Evolutionary conservation across 37 sponge, comb jelly and placozoan genomes (phyloP).

Genomic region (Corticium candelabrum): DNA sequence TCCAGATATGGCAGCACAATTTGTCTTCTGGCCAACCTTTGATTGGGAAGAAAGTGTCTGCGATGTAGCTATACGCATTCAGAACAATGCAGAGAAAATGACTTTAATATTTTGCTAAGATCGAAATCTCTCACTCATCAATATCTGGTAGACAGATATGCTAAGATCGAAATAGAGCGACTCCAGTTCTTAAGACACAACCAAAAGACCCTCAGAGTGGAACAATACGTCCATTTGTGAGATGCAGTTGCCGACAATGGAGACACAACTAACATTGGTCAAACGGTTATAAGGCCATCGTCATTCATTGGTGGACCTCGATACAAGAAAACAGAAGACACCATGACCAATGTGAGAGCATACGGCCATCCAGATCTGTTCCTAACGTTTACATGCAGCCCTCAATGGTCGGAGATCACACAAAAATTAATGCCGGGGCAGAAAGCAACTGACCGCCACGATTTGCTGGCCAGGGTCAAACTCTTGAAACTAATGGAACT

Average conservation of each 20-base stretch:
- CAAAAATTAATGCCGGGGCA: conserved; percentile 25
- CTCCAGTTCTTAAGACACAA: conserved; percentile 22
- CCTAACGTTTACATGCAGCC: conserved; percentile 39
- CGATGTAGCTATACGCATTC: conserved; percentile 30
- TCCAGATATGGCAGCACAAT: conserved; percentile 7
- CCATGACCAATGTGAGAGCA: conserved; percentile 37
- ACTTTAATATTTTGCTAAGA: conserved; percentile 3
- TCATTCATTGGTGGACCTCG: conserved; percentile 47
- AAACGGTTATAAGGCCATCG: conserved; percentile 36
- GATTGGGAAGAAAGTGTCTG: conserved; percentile 22
- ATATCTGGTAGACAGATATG: conserved; percentile 38
- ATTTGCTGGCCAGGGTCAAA: conserved; percentile 39
- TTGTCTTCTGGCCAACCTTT: not conserved
- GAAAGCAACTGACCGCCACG: conserved; percentile 31
- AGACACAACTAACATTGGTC: conserved; percentile 21
- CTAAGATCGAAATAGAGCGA: conserved; percentile 46
- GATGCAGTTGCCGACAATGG: conserved; percentile 23
- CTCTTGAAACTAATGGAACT: conserved; percentile 30
- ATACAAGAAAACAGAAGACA: conserved; percentile 36
- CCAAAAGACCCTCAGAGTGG: conserved; percentile 13
- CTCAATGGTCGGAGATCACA: conserved; percentile 42
- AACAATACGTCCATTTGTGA: conserved; percentile 20
- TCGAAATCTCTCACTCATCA: conserved; percentile 35
- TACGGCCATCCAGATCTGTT: conserved; percentile 36
- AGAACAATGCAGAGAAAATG: conserved; percentile 19